These are phyloP conservation scores for Erethizon dorsatum DNA, from an alignment of 2,797 vertebrate genomes.

Conservation along the genomic window DNA sequence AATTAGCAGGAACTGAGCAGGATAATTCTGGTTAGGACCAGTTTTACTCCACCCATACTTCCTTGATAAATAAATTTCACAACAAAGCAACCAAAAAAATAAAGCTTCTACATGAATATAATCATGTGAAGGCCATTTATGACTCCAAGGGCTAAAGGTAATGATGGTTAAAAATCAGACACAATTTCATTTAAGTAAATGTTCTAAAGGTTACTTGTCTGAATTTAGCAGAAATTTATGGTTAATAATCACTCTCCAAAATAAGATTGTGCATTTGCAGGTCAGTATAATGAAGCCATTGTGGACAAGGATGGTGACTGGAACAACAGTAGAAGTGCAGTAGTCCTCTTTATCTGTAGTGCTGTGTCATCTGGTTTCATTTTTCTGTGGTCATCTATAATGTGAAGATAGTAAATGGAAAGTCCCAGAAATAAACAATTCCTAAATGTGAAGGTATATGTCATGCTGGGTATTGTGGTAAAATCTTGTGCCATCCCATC, in stretches of 20 bases:
- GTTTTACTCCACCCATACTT: not conserved
- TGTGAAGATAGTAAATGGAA: not conserved
- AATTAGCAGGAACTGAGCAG: not conserved
- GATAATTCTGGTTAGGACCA: not conserved
- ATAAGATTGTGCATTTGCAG: not conserved
- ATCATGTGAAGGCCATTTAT: constrained; percentile 64
- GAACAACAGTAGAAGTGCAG: not conserved
- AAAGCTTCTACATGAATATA: constrained; percentile 46
- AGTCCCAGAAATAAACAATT: not conserved
- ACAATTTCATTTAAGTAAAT: constrained; percentile 3
- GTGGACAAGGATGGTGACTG: not conserved
- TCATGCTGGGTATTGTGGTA: not conserved
- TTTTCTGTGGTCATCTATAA: not conserved
- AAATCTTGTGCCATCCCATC: not conserved
- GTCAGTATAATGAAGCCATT: not conserved
- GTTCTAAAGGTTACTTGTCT: constrained; percentile 27
- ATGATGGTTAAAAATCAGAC: constrained; percentile 56
- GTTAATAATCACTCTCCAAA: not conserved
- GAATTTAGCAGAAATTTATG: not conserved
- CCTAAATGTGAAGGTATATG: not conserved
- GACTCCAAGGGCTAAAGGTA: constrained; percentile 72
- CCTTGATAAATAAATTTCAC: constrained; percentile 63
- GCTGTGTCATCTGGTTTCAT: not conserved
- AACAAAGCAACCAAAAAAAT: constrained; percentile 32
- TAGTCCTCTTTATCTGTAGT: not conserved